phyloP scores from a whole-genome alignment of 2,113 vertebrate species.

The Struthidea cinerea region DNA sequence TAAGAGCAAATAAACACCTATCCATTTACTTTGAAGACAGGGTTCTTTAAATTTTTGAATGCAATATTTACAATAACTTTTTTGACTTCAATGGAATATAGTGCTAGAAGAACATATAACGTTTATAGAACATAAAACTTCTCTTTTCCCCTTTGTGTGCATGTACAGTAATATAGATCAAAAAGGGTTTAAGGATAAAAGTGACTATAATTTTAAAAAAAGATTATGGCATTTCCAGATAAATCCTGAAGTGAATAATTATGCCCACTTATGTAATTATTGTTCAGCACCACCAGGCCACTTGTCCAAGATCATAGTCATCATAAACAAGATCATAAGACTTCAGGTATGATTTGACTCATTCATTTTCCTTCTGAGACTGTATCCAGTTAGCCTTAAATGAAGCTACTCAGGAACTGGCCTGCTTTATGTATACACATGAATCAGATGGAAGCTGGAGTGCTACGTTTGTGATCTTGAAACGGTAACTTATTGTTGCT shows the following conservation, averaged over 20 bases:
- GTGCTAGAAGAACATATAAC: background rate
- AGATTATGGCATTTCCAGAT: background rate
- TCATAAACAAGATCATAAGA: background rate
- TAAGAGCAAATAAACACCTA: background rate
- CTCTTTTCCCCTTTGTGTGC: background rate
- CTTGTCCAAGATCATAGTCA: background rate
- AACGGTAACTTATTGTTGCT: background rate
- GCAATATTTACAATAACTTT: background rate
- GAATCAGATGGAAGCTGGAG: background rate
- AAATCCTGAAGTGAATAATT: background rate
- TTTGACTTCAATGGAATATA: background rate
- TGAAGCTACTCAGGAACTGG: background rate
- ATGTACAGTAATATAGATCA: background rate
- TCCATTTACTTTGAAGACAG: background rate
- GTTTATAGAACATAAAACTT: background rate
- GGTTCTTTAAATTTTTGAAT: background rate
- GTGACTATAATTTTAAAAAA: background rate
- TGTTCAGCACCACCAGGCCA: background rate
- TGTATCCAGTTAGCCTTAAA: background rate
- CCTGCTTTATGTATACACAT: background rate
- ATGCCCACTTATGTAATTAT: background rate
- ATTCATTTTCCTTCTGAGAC: background rate
- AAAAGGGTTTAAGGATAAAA: background rate
- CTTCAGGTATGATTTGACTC: background rate
- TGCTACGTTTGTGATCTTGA: background rate